Conservation (phyloP, 2,888 invertebrate species). For the Phengaris alcon region DNA sequence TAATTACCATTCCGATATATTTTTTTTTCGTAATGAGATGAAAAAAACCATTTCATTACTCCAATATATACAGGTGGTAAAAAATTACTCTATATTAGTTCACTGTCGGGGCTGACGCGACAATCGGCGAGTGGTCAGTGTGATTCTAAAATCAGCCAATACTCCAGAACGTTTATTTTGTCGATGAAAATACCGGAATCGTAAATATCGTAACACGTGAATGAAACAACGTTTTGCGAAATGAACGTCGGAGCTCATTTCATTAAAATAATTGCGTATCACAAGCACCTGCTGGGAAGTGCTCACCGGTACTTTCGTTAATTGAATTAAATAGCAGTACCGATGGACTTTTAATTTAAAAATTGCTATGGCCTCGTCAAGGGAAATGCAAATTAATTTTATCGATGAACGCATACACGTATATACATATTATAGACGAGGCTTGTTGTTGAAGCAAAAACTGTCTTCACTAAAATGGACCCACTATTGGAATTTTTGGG, state of each 20-base stretch:
- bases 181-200: neutral
- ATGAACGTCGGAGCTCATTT: constrained; percentile 7
- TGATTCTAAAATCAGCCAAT: too few relatives aligned
- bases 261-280: constrained; percentile 18
- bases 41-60: too few relatives aligned
- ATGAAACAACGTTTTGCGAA: neutral
- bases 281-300: constrained; percentile 7
- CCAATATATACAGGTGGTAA: too few relatives aligned
- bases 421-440: too few relatives aligned
- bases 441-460: neutral
- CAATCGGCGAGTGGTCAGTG: too few relatives aligned
- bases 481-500: too few relatives aligned
- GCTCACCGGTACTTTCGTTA: constrained; percentile 8
- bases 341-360: constrained; percentile 15
- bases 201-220: neutral
- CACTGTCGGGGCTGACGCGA: too few relatives aligned
- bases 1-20: too few relatives aligned
- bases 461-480: too few relatives aligned
- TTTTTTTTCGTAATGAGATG: too few relatives aligned
- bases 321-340: constrained; percentile 5
- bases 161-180: too few relatives aligned
- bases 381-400: constrained; percentile 2
- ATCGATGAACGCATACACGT: neutral
- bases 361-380: neutral
- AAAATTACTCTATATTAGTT: too few relatives aligned